Evolutionary conservation across 2,888 invertebrate genomes (phyloP), one percentile per base, ranked within the genome.

Genomic region (Rhagonycha lutea): DNA sequence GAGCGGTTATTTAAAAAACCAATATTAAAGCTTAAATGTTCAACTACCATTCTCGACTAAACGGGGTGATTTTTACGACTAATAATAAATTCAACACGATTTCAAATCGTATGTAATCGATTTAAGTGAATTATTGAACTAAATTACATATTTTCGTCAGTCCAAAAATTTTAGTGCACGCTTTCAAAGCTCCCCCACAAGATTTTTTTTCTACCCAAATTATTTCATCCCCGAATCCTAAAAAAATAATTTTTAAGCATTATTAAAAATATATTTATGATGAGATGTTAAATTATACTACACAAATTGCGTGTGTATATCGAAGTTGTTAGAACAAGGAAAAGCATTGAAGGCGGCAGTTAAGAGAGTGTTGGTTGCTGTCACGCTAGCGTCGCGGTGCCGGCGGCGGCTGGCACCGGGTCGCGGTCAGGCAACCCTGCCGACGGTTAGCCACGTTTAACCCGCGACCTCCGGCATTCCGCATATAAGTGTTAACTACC

Each of bases 381-480:
- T 77, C 77, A 77, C 77, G 77, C 77, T 71, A 77, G 70, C 78
- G 75, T 74, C 75, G 74, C 73, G 78, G 78, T 78, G 81, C 81
- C 82, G 80, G 80, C 81, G 82, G 82, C 81, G 81, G 81, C 81
- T 80, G 83, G 81, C 81, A 80, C 83, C 79, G 81, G 78, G 78
- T 81, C 80, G 81, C 82, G 83, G 82, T 82, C 82, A 82, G 80
- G 82, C 80, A 81, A 82, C 83, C 79, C 80, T 77, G 78, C 79
- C 80, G 73, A 77, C 82, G 82, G 81, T 79, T 81, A 81, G 80
- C 80, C 80, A 79, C 80, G 78, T 78, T 80, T 80, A 81, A 80
- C 81, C 83, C 84, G 78, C 82, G 80, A 83, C 83, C 83, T 82
- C 83, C 84, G 84, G 83, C 84, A 82, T 83, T 82, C 83, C 83